phyloP scores from a whole-genome alignment of 2,888 invertebrate species.

The Schizotus pectinicornis region DNA sequence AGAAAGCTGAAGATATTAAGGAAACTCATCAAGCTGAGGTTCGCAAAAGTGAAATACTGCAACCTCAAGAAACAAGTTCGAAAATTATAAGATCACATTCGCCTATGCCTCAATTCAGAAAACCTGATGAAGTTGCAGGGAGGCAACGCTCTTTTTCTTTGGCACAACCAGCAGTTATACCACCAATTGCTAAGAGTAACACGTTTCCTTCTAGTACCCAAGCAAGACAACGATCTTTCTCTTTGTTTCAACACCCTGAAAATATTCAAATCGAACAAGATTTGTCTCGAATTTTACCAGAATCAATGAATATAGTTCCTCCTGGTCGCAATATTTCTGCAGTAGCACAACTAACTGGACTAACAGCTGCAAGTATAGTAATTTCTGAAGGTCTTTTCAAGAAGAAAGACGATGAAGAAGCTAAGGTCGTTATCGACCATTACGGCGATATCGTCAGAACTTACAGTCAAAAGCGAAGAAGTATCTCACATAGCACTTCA shows the following conservation, averaged over 20 bases:
- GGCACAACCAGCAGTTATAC: conserved; percentile 20
- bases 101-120: conserved; percentile 32
- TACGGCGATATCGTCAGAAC: conserved; percentile 81
- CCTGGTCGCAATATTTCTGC: conserved; percentile 40
- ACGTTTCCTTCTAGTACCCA: conserved; percentile 1
- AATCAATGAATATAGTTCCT: background rate
- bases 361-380: conserved; percentile 52
- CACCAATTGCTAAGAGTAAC: conserved; percentile 12
- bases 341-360: conserved; percentile 49
- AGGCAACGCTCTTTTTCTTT: conserved; percentile 28
- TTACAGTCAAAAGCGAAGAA: conserved; percentile 60
- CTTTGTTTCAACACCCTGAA: conserved; percentile 33
- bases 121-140: conserved; percentile 1
- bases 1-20: conserved; percentile 54
- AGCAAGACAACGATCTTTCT: conserved; percentile 39
- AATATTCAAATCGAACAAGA: background rate
- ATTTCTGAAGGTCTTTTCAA: conserved; percentile 49
- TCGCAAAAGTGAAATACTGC: conserved; percentile 18
- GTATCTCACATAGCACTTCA: conserved; percentile 27
- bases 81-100: conserved; percentile 34
- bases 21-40: conserved; percentile 35
- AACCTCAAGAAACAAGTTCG: conserved; percentile 26
- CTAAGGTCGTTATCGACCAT: conserved; percentile 75
- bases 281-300: background rate
- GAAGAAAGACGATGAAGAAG: conserved; percentile 66